Base-by-base conservation (phyloP, 2,113 vertebrate genomes). In the Leptodactylus fuscus region DNA sequence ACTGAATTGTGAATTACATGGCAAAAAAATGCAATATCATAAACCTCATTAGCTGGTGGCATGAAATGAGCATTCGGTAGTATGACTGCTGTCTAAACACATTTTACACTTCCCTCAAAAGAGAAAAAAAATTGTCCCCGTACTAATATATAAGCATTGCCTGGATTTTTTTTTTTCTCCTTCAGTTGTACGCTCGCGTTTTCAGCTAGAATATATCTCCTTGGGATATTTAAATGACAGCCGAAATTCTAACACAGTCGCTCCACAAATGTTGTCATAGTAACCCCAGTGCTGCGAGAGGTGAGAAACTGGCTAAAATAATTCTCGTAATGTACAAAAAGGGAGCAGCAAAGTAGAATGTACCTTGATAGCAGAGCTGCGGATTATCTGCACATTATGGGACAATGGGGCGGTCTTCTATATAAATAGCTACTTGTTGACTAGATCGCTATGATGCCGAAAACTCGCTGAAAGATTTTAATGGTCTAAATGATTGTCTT, bases 221-320 rank as follows among this genome's bases (percentile, higher is more conserved):
- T 77, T 76, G 53, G 82, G 82, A 77, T 76, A 77, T 76, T 76
- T 65, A 76, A 76, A 84, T 77, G 82, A 76, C 55, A 65, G 73
- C 27, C 29, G n/a, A 71, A 58, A 76, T 58, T 65, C 49, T n/a
- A 77, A 77, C 11, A 85, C 58, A 51, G 48, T 65, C 55, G 32
- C 73, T 77, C 55, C 55, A 85, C 55, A 85, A 53, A 85, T 22
- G 55, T 85, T 85, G 73, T 67, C 82, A 85, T 85, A 85, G 82
- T 67, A 85, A 67, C 71, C 73, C 41, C 32, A 71, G 48, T 36
- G 46, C 53, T 34, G 41, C 1, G 38, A 60, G 55, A 83, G 82
- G 71, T 75, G 71, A 62, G 36, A 76, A 75, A 76, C 53, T 75
- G 53, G 48, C 82, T 83, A 83, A 76, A 74, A 76, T 83, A 41